phyloP scores from a whole-genome alignment of 2,888 invertebrate genomes.

The Furcula furcula region DNA sequence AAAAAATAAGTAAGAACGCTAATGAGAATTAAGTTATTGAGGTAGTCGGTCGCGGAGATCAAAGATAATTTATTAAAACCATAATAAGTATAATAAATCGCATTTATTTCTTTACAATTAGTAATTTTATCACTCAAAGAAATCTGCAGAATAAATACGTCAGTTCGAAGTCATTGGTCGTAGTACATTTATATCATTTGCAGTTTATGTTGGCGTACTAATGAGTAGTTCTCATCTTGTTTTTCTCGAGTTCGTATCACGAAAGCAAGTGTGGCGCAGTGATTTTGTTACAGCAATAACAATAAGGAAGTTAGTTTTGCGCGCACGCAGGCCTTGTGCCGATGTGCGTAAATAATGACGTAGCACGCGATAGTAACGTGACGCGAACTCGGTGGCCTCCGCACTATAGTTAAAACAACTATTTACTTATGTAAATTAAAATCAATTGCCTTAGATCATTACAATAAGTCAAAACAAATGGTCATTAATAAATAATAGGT shows the following conservation, averaged over 20 bases:
- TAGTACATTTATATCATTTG: no score
- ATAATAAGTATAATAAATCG: neutral
- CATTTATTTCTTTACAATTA: conserved; percentile 8
- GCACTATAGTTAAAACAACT: neutral
- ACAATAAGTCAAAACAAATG: conserved; percentile 4
- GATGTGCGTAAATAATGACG: conserved; percentile 64
- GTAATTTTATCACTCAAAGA: conserved; percentile 14
- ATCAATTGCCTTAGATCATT: neutral
- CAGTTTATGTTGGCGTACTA: conserved; percentile 3
- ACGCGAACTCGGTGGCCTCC: conserved; percentile 34
- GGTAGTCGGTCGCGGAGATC: conserved; percentile 4
- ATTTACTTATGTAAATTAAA: conserved; percentile 1
- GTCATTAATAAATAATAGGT: conserved; percentile 12
- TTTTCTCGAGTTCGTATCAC: conserved; percentile 7
- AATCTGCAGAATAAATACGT: conserved; percentile 12
- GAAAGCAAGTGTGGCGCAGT: conserved; percentile 30
- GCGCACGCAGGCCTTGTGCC: conserved; percentile 48
- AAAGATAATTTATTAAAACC: neutral
- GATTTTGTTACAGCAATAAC: conserved; percentile 36
- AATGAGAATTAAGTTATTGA: conserved; percentile 7
- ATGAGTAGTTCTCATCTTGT: neutral
- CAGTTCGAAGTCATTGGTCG: conserved; percentile 8
- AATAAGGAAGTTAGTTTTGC: conserved; percentile 55
- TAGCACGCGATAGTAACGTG: conserved; percentile 57
- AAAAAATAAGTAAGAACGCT: conserved; percentile 2